Evolutionary conservation across 53 echinoderm and acorn worm genomes (phyloP).

Genomic region (Henricia sp.): DNA sequence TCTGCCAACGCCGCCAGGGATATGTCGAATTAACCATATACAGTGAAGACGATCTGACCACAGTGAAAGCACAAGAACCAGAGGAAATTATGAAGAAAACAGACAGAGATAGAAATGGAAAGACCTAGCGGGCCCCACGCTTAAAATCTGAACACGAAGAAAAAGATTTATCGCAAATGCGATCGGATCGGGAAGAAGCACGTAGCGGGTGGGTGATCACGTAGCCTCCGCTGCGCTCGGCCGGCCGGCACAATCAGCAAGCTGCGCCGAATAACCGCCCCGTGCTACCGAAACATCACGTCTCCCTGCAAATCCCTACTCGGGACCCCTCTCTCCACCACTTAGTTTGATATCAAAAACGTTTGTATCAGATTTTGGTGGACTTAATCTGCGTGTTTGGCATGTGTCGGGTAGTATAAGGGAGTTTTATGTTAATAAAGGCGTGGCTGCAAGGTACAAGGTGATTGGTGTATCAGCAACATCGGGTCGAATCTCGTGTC

Average conservation of each 20-base stretch:
- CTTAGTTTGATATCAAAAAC: conserved; percentile 40
- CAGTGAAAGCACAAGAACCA: neutral
- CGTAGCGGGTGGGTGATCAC: conserved; percentile 53
- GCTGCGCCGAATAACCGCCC: conserved; percentile 33
- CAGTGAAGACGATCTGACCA: neutral
- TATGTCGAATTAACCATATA: neutral
- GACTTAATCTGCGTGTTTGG: conserved; percentile 27
- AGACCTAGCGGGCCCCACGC: conserved; percentile 40
- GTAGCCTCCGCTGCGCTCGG: conserved; percentile 37
- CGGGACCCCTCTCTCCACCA: conserved; percentile 6
- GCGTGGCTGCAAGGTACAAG: too few species aligned
- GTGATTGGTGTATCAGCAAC: too few species aligned
- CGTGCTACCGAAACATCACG: conserved; percentile 11
- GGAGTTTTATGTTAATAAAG: conserved; percentile 7
- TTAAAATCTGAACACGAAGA: conserved; percentile 34
- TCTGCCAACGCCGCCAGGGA: neutral
- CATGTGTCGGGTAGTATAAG: neutral
- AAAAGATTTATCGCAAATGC: conserved; percentile 58
- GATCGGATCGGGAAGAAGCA: conserved; percentile 35
- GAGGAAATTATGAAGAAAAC: neutral
- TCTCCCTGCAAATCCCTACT: conserved; percentile 13
- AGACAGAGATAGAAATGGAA: neutral
- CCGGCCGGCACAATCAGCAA: conserved; percentile 46
- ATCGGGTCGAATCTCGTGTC: too few species aligned
- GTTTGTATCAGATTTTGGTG: conserved; percentile 44